Evolutionary conservation across 2,888 invertebrate species (phyloP), one percentile per base, ranked within the genome.

Genomic region (Aphelenchoides bicaudatus): DNA sequence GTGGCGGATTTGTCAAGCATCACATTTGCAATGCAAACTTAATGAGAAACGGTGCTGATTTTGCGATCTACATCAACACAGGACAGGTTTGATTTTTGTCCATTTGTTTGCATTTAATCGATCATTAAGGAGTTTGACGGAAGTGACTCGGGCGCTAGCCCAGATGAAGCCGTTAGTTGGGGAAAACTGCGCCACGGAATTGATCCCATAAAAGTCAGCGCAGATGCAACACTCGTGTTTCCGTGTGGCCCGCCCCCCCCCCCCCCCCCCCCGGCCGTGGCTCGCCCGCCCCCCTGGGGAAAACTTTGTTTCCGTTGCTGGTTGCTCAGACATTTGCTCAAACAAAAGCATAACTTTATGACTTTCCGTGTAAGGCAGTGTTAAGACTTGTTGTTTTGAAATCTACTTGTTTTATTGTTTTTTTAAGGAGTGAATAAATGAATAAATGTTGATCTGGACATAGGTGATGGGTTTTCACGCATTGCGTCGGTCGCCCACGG

Each of bases 1-100:
- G 77, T 25, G 77, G 76, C 48, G 77, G 74, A 19, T 62, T 98
- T 0, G 85, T 96, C n/a, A 99, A 99, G 81, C 98, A 99, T 82
- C 98, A 99, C 79, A 93, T 96, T 71, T 93, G 91, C 82, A 99
- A 99, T 84, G 94, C 98, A 1, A 99, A 99, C 84, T 84, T 98
- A 56, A 98, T 98, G 98, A 85, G 96, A 70, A 96, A 98, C 80
- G 98, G 98, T 16, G 91, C 94, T 0, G 92, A 98, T 80, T 96
- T 84, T 82, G 85, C 91, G 0, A 92, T 99, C 0, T 98, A 88
- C 80, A 83, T 99, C 10, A 98, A 99, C 80, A 96, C 98, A 5
- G 79, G 76, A 31, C 75, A 75, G 66, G 73, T 66, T 29, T 43
- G 43, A 21, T n/a, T 6, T 6, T 29, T 29, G 34, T n/a, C n/a